These are phyloP conservation scores for Sphaerodactylus townsendi DNA, from an alignment of 2,113 vertebrate genomes.

Conservation along the genomic window DNA sequence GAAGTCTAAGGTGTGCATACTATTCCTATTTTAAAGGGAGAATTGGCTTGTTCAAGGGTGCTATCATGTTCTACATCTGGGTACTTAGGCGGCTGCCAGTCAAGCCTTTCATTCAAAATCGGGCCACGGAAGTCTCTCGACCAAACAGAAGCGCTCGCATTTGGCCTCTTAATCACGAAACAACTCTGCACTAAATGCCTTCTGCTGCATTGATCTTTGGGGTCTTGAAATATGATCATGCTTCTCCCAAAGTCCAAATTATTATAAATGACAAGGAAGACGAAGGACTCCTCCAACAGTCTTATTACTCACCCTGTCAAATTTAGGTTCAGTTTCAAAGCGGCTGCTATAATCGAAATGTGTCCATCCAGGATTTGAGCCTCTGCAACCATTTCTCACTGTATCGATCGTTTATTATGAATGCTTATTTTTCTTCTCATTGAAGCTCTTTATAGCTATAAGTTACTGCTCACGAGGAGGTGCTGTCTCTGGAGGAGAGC, in stretches of 20 bases:
- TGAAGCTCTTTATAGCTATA: neutral
- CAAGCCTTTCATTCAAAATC: constrained; percentile 22
- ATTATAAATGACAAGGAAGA: constrained; percentile 50
- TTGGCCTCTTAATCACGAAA: constrained; percentile 58
- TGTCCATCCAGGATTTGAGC: neutral
- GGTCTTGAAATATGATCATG: constrained; percentile 57
- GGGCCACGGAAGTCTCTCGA: constrained; percentile 34
- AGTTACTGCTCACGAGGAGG: neutral
- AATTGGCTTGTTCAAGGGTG: neutral
- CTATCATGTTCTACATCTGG: neutral
- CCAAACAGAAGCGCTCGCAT: constrained; percentile 48
- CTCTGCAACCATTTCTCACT: constrained; percentile 3
- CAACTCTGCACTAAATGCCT: constrained; percentile 51
- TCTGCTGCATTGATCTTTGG: constrained; percentile 61
- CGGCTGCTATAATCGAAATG: constrained; percentile 27
- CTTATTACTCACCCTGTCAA: constrained; percentile 53
- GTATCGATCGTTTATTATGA: constrained; percentile 21
- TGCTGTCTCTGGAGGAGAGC: neutral
- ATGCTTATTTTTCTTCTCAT: neutral
- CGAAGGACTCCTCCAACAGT: constrained; percentile 3
- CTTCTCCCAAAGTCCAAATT: constrained; percentile 59
- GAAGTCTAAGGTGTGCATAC: neutral
- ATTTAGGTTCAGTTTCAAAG: constrained; percentile 40
- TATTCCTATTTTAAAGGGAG: neutral
- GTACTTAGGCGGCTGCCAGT: neutral